Base-by-base conservation (phyloP, 23 tunicate species). In the Trididemnum nubilum region DNA sequence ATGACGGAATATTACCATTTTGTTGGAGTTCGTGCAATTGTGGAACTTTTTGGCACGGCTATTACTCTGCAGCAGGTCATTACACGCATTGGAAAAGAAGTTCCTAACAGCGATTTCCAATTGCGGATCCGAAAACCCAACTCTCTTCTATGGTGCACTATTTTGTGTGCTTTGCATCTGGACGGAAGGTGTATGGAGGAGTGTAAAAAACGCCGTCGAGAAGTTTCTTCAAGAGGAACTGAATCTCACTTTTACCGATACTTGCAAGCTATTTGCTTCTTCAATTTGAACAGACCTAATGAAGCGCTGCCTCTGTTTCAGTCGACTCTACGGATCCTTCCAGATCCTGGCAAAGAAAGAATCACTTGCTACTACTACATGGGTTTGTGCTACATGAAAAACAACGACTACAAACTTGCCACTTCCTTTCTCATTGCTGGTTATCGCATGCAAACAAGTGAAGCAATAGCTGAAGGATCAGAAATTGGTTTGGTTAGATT, bases 351-450 rank as follows among this genome's bases (percentile, higher is more conserved):
- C 31, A 67, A 5, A 31, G 74, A 67, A 67, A 67, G 38, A 33
- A 33, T 67, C 12, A 67, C 74, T 33, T 67, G 74, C 38, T 67
- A 3, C 74, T 67, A 67, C 38, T 67, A 67, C 38, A 67, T 67
- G 74, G 74, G 74, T 15, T n/a, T 67, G 37, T 67, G 74, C 25
- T 7, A 67, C 33, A 31, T 67, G n/a, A 67, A 67, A 33, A 67
- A 67, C 74, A 67, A 67, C 38, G 22, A 67, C 18, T 33, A 32
- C 74, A 67, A 67, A 33, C 3, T 67, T 21, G 74, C 74, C 3
- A 7, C 38, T 32, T 31, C 74, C 5, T 33, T 31, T 32, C 25
- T 67, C 18, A 32, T 5, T 3, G 33, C n/a, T n/a, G 74, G 74
- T 3, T n/a, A 30, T 33, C 74, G 38, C 12, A 67, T 67, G 38